Evolutionary conservation across 37 sponge, comb jelly and placozoan species (phyloP), one percentile per base, ranked within the genome.

Genomic region (Beroe ovata): DNA sequence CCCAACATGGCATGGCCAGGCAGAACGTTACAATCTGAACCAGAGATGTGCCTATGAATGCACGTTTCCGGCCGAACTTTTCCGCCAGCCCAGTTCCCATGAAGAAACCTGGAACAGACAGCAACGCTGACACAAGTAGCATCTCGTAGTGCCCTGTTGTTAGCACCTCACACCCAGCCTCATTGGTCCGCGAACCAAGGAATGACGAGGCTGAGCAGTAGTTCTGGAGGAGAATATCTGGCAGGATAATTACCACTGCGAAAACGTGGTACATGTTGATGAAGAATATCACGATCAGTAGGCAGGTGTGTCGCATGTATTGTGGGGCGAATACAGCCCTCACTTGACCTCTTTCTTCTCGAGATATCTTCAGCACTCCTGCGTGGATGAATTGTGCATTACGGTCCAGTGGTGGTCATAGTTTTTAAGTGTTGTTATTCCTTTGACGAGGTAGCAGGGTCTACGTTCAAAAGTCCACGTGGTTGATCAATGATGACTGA

Each of bases 201-300:
- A 66, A 66, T 1, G 69, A 66, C 8, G 69, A 66, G 34, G 69
- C 69, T 8, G 69, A 66, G 69, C 69, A 66, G 69, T 66, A 66
- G 69, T 66, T 66, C 32, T 66, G 11, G 1, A 66, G 69, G 30
- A 66, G 69, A 1, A 66, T 30, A 16, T 66, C 69, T 32, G 69
- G 69, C 3, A 66, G 69, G 36, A 66, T 25, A 4, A 66, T 66
- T 1, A 66, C 69, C 18, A 66, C 30, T 14, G 69, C 33, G 36
- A 66, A 66, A 4, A 66, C 69, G 69, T 66, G 69, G 30, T 66
- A 66, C 69, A 66, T 66, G 69, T 66, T 66, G 36, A 66, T 66
- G 69, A 66, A 66, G 69, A 66, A 66, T 4, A 66, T 66, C 4
- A 66, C 32, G 69, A 66, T 66, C 6, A 66, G 69, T 1, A 66